Base-by-base conservation (phyloP, 2,797 vertebrate genomes). In the Eulemur rubriventer region DNA sequence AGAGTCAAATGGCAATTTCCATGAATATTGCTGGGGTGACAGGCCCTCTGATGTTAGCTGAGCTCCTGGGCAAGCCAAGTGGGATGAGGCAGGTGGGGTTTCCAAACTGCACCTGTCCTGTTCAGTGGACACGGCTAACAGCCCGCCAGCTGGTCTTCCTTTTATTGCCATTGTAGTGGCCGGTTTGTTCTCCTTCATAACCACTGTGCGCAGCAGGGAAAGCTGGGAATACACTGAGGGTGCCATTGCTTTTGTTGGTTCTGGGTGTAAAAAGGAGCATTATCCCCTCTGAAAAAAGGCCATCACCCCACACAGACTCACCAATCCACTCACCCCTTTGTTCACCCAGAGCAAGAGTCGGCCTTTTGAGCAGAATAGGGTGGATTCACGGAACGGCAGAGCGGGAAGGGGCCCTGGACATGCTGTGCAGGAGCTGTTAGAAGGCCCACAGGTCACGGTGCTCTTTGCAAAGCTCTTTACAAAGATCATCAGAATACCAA, bases 391-490 rank as follows among this genome's bases (percentile, higher is more conserved):
- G 11, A 14, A 28, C 2, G 12, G 38, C 30, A 7, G 17, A 48
- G 28, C 17, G 59, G 35, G 22, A 50, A 20, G 9, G n/a, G 65
- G 2, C 35, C 33, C 7, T 30, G 30, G 9, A 50, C 14, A 18
- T 11, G 20, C 5, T 46, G 43, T 11, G 0, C 7, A 6, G 33
- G 8, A 43, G n/a, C 52, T 35, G 2, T 6, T 0, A 50, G 50
- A 43, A 35, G 1, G 17, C 9, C 10, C 46, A 24, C n/a, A 72
- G 84, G 17, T 30, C 78, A 83, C 4, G 8, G 17, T 12, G 26
- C 12, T 50, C 33, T 41, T 57, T 38, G 12, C 26, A 82, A 41
- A 82, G 6, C 28, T 35, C 70, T 82, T 89, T 46, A 59, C 3
- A 26, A 20, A 88, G 5, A 17, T 35, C 59, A 26, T 80, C 46